Percentiles rank a stretch among this genome's conserved stretches.
Evolutionary conservation across 2,888 invertebrate species (phyloP).

Genomic region (Drosophila kambysellisi): DNA sequence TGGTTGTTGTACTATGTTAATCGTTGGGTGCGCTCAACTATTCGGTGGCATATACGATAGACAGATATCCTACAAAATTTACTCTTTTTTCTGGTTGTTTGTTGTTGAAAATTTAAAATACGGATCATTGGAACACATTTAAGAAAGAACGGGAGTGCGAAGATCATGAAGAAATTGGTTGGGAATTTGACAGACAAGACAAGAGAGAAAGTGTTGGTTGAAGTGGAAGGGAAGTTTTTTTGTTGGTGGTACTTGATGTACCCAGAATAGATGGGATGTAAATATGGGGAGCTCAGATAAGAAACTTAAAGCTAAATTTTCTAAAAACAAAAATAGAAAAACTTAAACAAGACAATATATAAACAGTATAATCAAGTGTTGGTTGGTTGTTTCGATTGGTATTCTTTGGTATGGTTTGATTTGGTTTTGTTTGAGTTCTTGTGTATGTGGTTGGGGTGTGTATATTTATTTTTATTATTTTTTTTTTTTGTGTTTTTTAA

Average conservation of each 20-base stretch:
- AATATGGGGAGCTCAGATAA: slow-evolving; percentile 42
- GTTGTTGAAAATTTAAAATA: slow-evolving; percentile 7
- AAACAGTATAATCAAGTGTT: slow-evolving; percentile 65
- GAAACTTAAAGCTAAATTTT: slow-evolving; percentile 73
- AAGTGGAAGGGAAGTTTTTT: slow-evolving; percentile 24
- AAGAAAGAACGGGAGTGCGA: slow-evolving; percentile 35
- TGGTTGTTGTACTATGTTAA: slow-evolving; percentile 71
- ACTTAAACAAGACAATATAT: slow-evolving; percentile 75
- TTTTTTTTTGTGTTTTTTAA: slow-evolving; percentile 40
- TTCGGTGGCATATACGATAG: slow-evolving; percentile 54
- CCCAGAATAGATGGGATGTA: slow-evolving; percentile 38
- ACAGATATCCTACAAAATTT: slow-evolving; percentile 52
- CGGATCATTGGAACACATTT: slow-evolving; percentile 24
- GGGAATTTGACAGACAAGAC: slow-evolving; percentile 37
- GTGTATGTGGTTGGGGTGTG: slow-evolving; percentile 60
- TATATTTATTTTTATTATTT: slow-evolving; percentile 6
- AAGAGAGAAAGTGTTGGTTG: slow-evolving; percentile 40
- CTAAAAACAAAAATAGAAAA: slow-evolving; percentile 69
- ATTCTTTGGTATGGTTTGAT: slow-evolving; percentile 49
- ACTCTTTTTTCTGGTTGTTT: slow-evolving; percentile 17
- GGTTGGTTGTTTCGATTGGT: slow-evolving; percentile 44
- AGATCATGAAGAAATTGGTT: slow-evolving; percentile 19
- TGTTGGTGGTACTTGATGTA: slow-evolving; percentile 28
- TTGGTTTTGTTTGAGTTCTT: slow-evolving; percentile 57
- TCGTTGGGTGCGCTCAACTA: slow-evolving; percentile 77